Evolutionary conservation across 2,888 invertebrate genomes (phyloP).

Genomic region (Exocentrus adspersus): DNA sequence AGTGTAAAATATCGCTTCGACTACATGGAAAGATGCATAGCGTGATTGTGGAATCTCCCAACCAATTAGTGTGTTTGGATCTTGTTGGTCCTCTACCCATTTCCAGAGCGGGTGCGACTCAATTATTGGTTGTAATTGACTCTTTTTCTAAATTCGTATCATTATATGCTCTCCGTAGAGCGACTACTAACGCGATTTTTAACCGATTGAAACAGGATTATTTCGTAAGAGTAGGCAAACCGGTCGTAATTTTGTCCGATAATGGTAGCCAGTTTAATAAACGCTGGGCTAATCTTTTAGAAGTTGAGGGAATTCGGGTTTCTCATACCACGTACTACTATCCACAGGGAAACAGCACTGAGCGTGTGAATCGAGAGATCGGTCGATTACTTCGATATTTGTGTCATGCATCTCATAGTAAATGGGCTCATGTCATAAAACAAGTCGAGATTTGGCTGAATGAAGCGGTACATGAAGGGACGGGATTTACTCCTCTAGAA

Average conservation of each 20-base stretch:
- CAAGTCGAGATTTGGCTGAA: conserved; percentile 33
- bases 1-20: neutral
- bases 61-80: neutral
- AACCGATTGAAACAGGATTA: neutral
- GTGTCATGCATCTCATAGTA: conserved; percentile 10
- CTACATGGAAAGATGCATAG: neutral
- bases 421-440: conserved; percentile 28
- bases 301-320: neutral
- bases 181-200: conserved; percentile 5
- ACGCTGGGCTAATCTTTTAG: neutral
- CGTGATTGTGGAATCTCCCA: neutral
- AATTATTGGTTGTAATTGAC: conserved; percentile 14
- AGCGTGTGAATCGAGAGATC: conserved; percentile 22
- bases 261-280: neutral
- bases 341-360: conserved; percentile 21
- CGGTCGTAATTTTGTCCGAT: neutral
- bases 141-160: conserved; percentile 15
- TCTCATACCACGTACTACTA: conserved; percentile 17
- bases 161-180: conserved; percentile 6
- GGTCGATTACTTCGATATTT: conserved; percentile 7
- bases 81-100: neutral
- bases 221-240: neutral
- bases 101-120: neutral
- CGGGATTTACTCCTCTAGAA: conserved; percentile 2
- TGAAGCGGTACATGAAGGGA: conserved; percentile 17